These are phyloP conservation scores for Erebia epiphron DNA, from an alignment of 2,888 invertebrate genomes.

Conservation along the genomic window DNA sequence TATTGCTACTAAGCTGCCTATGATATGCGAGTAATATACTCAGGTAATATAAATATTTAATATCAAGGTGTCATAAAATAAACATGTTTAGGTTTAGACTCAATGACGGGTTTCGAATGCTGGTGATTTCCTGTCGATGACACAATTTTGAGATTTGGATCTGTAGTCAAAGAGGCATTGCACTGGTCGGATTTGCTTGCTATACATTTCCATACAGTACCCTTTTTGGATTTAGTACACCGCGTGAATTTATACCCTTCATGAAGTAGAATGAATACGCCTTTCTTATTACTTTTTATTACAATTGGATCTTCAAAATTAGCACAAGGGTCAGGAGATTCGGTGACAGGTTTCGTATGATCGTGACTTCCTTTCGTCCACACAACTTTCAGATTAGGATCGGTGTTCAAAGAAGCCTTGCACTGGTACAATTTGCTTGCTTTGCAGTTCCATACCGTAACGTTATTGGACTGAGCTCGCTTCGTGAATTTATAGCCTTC, in stretches of 20 bases:
- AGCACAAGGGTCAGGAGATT: not conserved
- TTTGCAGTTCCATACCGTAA: conserved; percentile 70
- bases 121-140: conserved; percentile 55
- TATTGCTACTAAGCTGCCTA: too few species aligned
- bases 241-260: conserved; percentile 58
- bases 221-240: conserved; percentile 69
- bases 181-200: conserved; percentile 63
- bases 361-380: conserved; percentile 55
- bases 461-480: conserved; percentile 68
- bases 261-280: conserved; percentile 60
- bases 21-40: too few species aligned
- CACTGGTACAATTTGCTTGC: conserved; percentile 63
- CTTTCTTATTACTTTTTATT: conserved; percentile 30
- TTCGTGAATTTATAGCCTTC: conserved; percentile 58
- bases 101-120: conserved; percentile 53
- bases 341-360: conserved; percentile 51
- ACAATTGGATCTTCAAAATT: conserved; percentile 17
- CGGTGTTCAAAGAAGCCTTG: conserved; percentile 61
- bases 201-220: conserved; percentile 70
- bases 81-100: conserved; percentile 66
- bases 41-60: too few species aligned
- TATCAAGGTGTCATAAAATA: conserved; percentile 61
- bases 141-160: conserved; percentile 63
- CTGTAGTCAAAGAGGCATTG: conserved; percentile 61
- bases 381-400: conserved; percentile 63